These are phyloP conservation scores for Nemotelus pantherinus DNA, from an alignment of 2,888 invertebrate genomes.

Conservation along the genomic window DNA sequence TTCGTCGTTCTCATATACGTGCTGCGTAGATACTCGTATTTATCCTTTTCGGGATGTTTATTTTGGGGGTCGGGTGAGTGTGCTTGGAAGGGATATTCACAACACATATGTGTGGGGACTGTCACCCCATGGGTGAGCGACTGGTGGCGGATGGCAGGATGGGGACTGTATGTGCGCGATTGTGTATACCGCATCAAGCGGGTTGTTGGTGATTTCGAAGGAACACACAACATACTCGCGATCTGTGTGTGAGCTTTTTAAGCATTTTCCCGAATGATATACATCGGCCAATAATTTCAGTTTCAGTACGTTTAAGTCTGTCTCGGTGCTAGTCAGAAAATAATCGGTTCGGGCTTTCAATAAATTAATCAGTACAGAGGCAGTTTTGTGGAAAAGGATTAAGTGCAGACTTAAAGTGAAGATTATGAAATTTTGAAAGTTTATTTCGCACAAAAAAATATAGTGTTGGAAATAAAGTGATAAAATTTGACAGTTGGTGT, in stretches of 20 bases:
- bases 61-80: conserved; percentile 38
- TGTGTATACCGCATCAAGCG: conserved; percentile 37
- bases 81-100: conserved; percentile 41
- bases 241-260: conserved; percentile 45
- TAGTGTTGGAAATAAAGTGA: neutral
- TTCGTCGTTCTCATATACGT: conserved; percentile 46
- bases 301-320: conserved; percentile 65
- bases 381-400: conserved; percentile 24
- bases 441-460: neutral
- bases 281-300: conserved; percentile 48
- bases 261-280: conserved; percentile 44
- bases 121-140: conserved; percentile 25
- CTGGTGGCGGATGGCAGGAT: neutral
- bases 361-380: conserved; percentile 38
- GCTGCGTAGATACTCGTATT: conserved; percentile 48
- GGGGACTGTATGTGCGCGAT: conserved; percentile 32
- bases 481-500: neutral
- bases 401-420: conserved; percentile 24
- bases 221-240: conserved; percentile 44
- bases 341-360: conserved; percentile 51
- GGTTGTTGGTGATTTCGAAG: conserved; percentile 40
- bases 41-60: conserved; percentile 45
- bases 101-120: conserved; percentile 42
- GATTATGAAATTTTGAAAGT: neutral
- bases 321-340: conserved; percentile 63